Conservation (phyloP, 1,140 invertebrate species). For the Aphelinus certus region DNA sequence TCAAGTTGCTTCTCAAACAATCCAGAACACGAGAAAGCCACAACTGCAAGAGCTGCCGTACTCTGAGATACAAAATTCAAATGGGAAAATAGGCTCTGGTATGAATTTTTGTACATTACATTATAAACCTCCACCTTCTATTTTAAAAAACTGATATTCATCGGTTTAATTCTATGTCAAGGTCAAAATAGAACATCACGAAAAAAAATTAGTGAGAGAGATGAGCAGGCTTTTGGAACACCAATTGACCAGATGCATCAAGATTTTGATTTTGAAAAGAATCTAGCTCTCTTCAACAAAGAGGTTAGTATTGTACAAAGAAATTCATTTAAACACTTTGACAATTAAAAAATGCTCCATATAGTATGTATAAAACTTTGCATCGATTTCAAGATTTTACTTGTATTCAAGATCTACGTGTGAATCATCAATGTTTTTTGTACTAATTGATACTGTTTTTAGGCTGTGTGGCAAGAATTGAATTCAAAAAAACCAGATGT, state of each 20-base stretch:
- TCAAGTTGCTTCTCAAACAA: constrained; percentile 36
- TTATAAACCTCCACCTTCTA: too few species aligned
- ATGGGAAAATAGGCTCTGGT: constrained; percentile 56
- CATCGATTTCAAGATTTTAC: too few species aligned
- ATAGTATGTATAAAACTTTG: not conserved
- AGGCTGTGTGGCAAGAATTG: constrained; percentile 73
- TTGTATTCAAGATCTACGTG: too few species aligned
- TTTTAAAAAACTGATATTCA: too few species aligned
- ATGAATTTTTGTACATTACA: constrained; percentile 25
- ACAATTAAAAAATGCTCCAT: constrained; percentile 8
- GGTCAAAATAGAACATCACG: constrained; percentile 39
- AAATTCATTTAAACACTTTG: constrained; percentile 4
- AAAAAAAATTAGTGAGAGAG: constrained; percentile 61
- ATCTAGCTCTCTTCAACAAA: constrained; percentile 91
- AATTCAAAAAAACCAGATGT: constrained; percentile 77
- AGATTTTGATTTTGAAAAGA: constrained; percentile 95
- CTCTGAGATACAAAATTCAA: constrained; percentile 50
- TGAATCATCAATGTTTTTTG: not conserved
- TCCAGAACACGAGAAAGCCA: constrained; percentile 51
- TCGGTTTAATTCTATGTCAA: not conserved
- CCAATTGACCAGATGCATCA: constrained; percentile 71
- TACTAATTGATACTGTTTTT: constrained; percentile 14
- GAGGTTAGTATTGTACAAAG: constrained; percentile 67
- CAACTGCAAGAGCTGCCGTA: constrained; percentile 43
- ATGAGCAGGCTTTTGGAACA: constrained; percentile 73